These are phyloP conservation scores for Dasypus novemcinctus DNA, from an alignment of 2,113 vertebrate genomes.

Conservation along the genomic window DNA sequence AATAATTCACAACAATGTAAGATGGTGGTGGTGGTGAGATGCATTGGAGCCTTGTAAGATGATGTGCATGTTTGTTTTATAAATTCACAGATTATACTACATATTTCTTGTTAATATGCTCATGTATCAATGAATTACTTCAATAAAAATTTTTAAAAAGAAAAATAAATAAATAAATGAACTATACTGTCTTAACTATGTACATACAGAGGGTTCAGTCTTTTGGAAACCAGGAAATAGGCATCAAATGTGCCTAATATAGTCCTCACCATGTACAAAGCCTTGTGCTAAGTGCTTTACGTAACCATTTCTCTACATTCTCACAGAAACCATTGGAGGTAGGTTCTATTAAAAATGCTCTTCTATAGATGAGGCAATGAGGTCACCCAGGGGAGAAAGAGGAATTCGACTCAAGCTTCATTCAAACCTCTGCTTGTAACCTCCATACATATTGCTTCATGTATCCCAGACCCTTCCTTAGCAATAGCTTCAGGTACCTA, in stretches of 20 bases:
- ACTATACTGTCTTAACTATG: accelerated
- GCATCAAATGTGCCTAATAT: accelerated
- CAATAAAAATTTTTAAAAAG: too few relatives aligned
- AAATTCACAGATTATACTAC: too few relatives aligned
- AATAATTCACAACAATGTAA: too few relatives aligned
- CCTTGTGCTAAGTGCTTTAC: accelerated
- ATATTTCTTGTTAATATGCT: too few relatives aligned
- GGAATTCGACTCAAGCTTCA: too few relatives aligned
- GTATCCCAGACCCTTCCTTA: not conserved
- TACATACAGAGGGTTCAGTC: accelerated
- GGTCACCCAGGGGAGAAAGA: not conserved
- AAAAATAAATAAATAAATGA: not conserved
- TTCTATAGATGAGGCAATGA: too few relatives aligned
- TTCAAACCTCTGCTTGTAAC: not conserved
- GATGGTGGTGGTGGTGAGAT: too few relatives aligned
- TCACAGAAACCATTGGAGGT: not conserved
- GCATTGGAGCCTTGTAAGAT: too few relatives aligned
- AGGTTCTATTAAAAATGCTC: not conserved
- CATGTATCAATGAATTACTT: too few relatives aligned
- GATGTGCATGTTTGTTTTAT: too few relatives aligned
- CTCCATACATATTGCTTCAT: accelerated
- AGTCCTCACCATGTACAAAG: accelerated
- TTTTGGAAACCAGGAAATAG: not conserved
- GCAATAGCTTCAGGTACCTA: not conserved
- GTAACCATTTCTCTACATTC: not conserved